Evolutionary conservation across 2,888 invertebrate genomes (phyloP).

Genomic region (Clunio marinus): DNA sequence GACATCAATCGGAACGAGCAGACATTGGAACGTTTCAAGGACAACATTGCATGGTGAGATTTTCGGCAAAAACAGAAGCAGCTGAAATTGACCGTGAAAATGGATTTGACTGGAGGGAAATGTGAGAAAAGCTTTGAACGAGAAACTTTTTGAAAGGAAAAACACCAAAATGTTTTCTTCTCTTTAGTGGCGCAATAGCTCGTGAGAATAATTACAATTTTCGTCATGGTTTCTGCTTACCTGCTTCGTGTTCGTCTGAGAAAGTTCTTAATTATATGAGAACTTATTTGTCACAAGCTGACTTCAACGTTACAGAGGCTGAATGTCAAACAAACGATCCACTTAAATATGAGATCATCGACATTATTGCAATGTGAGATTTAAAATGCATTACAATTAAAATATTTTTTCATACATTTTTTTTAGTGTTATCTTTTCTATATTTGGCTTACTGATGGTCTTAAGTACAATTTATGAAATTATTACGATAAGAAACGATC

Average conservation of each 20-base stretch:
- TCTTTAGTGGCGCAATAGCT: not conserved
- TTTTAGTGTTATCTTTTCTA: constrained; percentile 43
- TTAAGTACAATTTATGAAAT: constrained; percentile 41
- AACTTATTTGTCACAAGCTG: constrained; percentile 41
- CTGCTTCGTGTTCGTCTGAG: constrained; percentile 45
- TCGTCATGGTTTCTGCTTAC: constrained; percentile 47
- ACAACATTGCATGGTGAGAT: not conserved
- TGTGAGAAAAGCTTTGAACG: not conserved
- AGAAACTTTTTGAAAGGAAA: not conserved
- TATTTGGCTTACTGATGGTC: constrained; percentile 42
- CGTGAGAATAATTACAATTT: not conserved
- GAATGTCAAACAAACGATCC: constrained; percentile 47
- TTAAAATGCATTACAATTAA: constrained; percentile 1
- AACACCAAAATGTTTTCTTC: too few species aligned
- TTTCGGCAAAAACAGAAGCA: not conserved
- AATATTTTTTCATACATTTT: constrained; percentile 33
- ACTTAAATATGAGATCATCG: constrained; percentile 45
- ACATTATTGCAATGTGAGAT: constrained; percentile 49
- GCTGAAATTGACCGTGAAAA: not conserved
- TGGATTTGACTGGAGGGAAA: not conserved
- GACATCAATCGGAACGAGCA: not conserved
- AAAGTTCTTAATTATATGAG: constrained; percentile 44
- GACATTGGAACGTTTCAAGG: not conserved
- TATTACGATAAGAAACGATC: not conserved
- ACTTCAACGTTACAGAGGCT: constrained; percentile 41